Evolutionary conservation across 2,797 vertebrate species (phyloP).

Genomic region (Enteromius viviparus): DNA sequence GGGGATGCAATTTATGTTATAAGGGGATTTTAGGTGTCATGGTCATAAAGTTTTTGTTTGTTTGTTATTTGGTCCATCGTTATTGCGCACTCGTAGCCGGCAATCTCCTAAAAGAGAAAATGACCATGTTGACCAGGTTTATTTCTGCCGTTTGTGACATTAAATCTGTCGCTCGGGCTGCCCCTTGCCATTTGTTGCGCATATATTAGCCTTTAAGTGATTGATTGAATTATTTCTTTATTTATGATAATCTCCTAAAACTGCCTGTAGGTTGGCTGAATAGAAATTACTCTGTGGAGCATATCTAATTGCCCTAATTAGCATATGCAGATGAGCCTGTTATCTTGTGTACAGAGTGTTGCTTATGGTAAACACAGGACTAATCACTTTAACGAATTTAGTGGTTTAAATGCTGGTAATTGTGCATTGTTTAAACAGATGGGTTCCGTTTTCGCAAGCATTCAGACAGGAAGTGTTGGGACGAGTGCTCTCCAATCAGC

Average conservation of each 20-base stretch:
- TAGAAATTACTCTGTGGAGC: conserved; percentile 73
- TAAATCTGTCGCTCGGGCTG: conserved; percentile 59
- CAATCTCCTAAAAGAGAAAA: conserved; percentile 56
- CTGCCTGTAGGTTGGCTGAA: conserved; percentile 74
- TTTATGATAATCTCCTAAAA: conserved; percentile 71
- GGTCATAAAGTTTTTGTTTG: neutral
- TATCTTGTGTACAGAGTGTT: conserved; percentile 81
- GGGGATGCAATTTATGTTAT: neutral
- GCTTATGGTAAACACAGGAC: conserved; percentile 77
- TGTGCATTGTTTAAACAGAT: conserved; percentile 75
- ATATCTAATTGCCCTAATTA: conserved; percentile 79
- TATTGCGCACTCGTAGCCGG: conserved; percentile 35
- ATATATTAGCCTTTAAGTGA: conserved; percentile 82
- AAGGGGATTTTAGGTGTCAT: neutral
- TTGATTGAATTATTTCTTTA: conserved; percentile 78
- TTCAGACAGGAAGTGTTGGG: conserved; percentile 51
- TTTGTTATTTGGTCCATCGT: neutral
- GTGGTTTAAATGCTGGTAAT: conserved; percentile 78
- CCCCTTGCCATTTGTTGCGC: conserved; percentile 73
- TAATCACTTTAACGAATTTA: conserved; percentile 79
- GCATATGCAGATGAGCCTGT: conserved; percentile 79
- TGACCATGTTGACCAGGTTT: conserved; percentile 60
- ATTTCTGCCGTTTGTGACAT: conserved; percentile 73
- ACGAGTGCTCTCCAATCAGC: conserved; percentile 33
- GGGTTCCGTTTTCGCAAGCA: conserved; percentile 58